Conservation (phyloP, 2,888 invertebrate species). For the Drosophila lutescens region DNA sequence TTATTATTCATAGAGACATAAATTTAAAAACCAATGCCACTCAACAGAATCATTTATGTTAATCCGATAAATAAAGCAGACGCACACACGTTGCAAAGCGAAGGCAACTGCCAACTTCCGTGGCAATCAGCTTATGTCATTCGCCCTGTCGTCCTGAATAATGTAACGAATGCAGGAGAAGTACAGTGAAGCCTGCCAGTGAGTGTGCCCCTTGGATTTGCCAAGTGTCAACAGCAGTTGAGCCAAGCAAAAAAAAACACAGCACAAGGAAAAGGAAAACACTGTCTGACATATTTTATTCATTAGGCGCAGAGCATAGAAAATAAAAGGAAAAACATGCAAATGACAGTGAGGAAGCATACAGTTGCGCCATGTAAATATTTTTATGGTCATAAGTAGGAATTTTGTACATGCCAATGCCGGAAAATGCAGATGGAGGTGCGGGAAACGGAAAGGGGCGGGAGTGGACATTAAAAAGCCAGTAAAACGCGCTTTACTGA, state of each 20-base stretch:
- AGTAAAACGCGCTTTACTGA: conserved; percentile 79
- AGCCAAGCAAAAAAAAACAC: conserved; percentile 11
- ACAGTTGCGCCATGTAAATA: conserved; percentile 70
- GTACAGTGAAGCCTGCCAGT: conserved; percentile 22
- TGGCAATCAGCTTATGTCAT: conserved; percentile 34
- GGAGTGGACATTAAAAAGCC: conserved; percentile 75
- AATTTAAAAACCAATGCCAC: conserved; percentile 38
- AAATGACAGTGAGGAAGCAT: conserved; percentile 68
- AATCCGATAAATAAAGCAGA: conserved; percentile 18
- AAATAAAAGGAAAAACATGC: conserved; percentile 62
- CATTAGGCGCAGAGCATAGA: conserved; percentile 69
- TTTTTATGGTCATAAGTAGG: conserved; percentile 81
- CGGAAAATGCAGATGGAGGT: conserved; percentile 43
- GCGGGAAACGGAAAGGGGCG: conserved; percentile 20
- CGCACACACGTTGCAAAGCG: neutral
- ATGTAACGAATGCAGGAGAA: conserved; percentile 34
- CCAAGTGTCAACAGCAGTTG: conserved; percentile 25
- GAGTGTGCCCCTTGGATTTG: conserved; percentile 1
- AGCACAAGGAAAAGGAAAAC: conserved; percentile 50
- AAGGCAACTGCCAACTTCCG: conserved; percentile 20
- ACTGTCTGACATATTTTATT: conserved; percentile 77
- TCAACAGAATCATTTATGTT: conserved; percentile 21
- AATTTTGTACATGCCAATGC: conserved; percentile 64
- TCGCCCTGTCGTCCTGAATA: conserved; percentile 36
- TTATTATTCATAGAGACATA: conserved; percentile 23